phyloP scores from a whole-genome alignment of 2,888 invertebrate genomes.

The Camptogramma bilineatum region DNA sequence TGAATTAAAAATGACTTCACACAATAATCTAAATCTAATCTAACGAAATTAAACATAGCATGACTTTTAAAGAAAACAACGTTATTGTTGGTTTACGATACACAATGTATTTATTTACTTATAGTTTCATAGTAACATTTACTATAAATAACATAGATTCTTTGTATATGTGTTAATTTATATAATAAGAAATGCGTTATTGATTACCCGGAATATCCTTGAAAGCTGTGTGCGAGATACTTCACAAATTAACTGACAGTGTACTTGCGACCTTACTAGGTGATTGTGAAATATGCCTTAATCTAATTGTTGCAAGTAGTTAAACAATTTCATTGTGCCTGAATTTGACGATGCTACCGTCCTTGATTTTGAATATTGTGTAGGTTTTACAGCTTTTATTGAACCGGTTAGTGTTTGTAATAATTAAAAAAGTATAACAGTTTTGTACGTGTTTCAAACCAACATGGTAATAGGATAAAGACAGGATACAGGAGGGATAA shows the following conservation, averaged over 20 bases:
- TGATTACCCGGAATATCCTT: background rate
- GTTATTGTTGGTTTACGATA: background rate
- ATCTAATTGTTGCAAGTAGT: background rate
- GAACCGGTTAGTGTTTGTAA: background rate
- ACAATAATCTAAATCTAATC: no score
- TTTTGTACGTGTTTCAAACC: background rate
- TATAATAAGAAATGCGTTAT: background rate
- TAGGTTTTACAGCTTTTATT: background rate
- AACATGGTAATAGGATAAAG: background rate
- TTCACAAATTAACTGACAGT: background rate
- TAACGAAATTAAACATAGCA: no score
- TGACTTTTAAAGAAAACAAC: background rate
- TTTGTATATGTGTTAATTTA: background rate
- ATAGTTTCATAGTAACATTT: slow-evolving; percentile 3
- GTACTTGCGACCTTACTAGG: background rate
- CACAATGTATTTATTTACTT: background rate
- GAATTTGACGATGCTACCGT: background rate
- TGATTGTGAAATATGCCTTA: background rate
- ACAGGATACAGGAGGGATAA: no score
- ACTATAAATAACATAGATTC: slow-evolving; percentile 1
- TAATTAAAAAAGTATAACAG: background rate
- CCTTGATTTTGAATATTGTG: background rate
- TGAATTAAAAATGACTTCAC: no score
- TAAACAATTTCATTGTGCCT: slow-evolving; percentile 5
- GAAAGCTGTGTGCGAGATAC: background rate